Base-by-base conservation (phyloP, 2,797 vertebrate species). In the Pithecia hirsuta region DNA sequence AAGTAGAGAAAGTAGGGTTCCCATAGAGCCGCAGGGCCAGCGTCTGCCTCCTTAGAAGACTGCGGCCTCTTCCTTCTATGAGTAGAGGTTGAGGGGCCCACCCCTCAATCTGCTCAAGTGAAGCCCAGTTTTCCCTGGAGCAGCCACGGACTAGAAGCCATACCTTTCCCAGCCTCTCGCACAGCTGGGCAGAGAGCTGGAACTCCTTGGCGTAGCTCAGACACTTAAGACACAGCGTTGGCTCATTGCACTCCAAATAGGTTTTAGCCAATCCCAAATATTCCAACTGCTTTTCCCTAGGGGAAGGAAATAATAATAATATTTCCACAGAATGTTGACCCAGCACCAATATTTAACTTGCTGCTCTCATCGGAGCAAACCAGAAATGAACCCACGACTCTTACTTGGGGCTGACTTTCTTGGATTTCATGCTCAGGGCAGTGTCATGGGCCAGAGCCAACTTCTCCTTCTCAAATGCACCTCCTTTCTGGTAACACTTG, bases 401-500 rank as follows among this genome's bases (percentile, higher is more conserved):
- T 97, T 92, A 99, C 99, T 97, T 99, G 75, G 98, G 98, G 97
- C 98, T 99, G 94, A 97, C 59, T 97, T 99, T 99, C 98, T 99
- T 99, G 15, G 98, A 95, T 4, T 95, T 99, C 90, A 99, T 98
- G 96, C 98, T 98, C 93, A 99, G 98, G 78, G 99, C 99, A 1
- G 99, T 98, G 3, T 99, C 96, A 0, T 99, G 98, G 39, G 99
- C 98, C 96, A 99, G 96, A 0, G 98, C 99, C 95, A 99, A 95
- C 88, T 99, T 99, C 74, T 98, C 99, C 89, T 99, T 99, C 87
- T 99, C 98, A 50, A 95, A 46, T 13, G 98, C 99, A 79, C 98
- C 99, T 96, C 99, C 99, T 93, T 99, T 99, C 74, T 99, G 99
- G 97, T 99, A 99, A 98, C 99, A 99, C 70, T 99, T 99, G 90